These are phyloP conservation scores for Hyperoplus lanceolatus DNA, from an alignment of 2,797 vertebrate species.

Conservation along the genomic window DNA sequence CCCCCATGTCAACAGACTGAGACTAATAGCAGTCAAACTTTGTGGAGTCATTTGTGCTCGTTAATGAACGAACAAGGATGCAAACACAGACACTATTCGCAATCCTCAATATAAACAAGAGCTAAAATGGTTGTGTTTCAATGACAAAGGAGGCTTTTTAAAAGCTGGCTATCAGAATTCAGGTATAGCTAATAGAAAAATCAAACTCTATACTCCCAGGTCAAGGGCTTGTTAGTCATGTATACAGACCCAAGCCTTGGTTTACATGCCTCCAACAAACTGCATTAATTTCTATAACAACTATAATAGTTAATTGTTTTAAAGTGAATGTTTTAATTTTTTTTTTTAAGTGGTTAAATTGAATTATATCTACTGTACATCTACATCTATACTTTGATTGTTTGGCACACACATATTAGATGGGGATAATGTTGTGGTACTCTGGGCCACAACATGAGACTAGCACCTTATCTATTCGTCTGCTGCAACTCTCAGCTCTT, in stretches of 20 bases:
- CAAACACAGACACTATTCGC: not conserved
- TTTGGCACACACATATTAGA: not conserved
- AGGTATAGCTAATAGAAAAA: conserved; percentile 25
- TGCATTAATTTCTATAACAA: conserved; percentile 4
- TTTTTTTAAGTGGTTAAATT: not conserved
- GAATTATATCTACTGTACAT: conserved; percentile 7
- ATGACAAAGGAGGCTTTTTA: not conserved
- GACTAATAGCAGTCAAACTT: conserved; percentile 21
- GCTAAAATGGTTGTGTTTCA: not conserved
- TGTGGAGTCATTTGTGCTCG: not conserved
- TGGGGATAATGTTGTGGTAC: not conserved
- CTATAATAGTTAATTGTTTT: not conserved
- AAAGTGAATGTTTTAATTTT: not conserved
- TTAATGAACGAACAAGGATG: conserved; percentile 14
- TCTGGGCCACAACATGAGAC: not conserved
- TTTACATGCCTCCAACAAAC: conserved; percentile 19
- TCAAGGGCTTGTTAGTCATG: conserved; percentile 22
- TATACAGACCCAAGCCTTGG: conserved; percentile 10
- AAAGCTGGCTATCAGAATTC: conserved; percentile 11
- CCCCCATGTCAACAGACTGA: conserved; percentile 27
- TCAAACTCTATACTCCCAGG: not conserved
- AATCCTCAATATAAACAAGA: conserved; percentile 1
- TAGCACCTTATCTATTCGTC: not conserved
- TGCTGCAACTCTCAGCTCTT: too few relatives aligned
- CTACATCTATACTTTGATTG: not conserved